Base-by-base conservation (phyloP, 2,888 invertebrate genomes). In the Pasiphila rectangulata region DNA sequence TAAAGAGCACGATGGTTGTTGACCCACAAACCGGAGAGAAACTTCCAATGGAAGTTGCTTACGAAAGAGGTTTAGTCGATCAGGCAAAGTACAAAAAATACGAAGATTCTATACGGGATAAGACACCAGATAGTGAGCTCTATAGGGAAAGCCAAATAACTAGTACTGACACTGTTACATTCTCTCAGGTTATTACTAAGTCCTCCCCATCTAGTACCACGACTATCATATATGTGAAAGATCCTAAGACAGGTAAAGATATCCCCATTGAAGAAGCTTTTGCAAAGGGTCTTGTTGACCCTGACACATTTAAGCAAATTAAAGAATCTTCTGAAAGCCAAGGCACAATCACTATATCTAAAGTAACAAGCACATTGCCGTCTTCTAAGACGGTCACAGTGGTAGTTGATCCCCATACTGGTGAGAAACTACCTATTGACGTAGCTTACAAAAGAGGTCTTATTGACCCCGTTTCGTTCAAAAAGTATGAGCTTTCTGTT, bases 21-120 rank as follows among this genome's bases (percentile, higher is more conserved):
- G 96, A 97, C 78, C 96, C 97, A 0, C 91, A 91, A 61, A 94
- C 95, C 0, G 96, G 95, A 2, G 93, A 95, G 70, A 92, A 93
- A 68, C 89, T 96, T 57, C 94, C 95, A 1, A 91, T 95, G 61
- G 94, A 95, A 76, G 93, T 94, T 39, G 97, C 97, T 2, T 91
- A 95, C 57, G 92, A 94, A 69, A 90, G 93, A 51, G 96, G 95
- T 4, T 77, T 94, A 48, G 93, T 96, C 46, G 93, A 91, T 65
- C 67, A 83, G 42, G 68, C 87, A 48, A 90, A 90, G 5, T 89
- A 86, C 48, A 82, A 83, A 56, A 88, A 86, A 61, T 87, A 90
- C 52, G 89, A 90, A 57, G 85, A 87, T 34, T 88, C 90, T 4
- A 68, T 82, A 27, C 73, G 80, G 44, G 81, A 82, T 38, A 75